Base-by-base conservation (phyloP, 1,140 invertebrate species). In the Lasaia peninsularis region DNA sequence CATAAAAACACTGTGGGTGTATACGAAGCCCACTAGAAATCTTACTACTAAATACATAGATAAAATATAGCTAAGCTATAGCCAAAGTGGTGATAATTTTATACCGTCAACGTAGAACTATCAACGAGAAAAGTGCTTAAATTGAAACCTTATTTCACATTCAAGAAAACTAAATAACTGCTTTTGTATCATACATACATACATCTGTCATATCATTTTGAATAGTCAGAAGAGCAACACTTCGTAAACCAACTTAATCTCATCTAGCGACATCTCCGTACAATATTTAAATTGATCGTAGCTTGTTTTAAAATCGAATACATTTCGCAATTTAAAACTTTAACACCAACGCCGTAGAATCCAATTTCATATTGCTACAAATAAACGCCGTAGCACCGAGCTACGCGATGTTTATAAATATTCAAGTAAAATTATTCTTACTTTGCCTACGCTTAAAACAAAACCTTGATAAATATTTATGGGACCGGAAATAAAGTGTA, bases 331-430 rank as follows among this genome's bases (percentile, higher is more conserved):
- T 48, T 48, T 21, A 24, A 21, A 48, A 48, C 44, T 48, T n/a
- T 48, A 48, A 21, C 2, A 21, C 44, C 18, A 48, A 21, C 7
- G 20, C 20, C 10, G 21, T 20, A 48, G 20, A 48, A 48, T 48
- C 44, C 21, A 21, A 48, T 48, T n/a, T 48, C 44, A 21, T 6
- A 5, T 48, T 48, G 20, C 1, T 9, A 48, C 10, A 21, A 48
- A 48, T 20, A 48, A 48, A 18, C 21, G 44, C 44, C 20, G 20
- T 48, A 48, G 44, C 44, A 48, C 18, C 11, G 9, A 48, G 44
- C 44, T 48, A 48, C 20, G 44, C 20, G 44, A 48, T 48, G 18
- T 48, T 48, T 48, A 48, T 48, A 48, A 48, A 48, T 48, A 48
- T 48, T 21, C 40, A 48, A 16, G 40, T 20, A 21, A 48, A 48